Evolutionary conservation across 2,113 vertebrate species (phyloP).

Genomic region (Eulemur macaco): DNA sequence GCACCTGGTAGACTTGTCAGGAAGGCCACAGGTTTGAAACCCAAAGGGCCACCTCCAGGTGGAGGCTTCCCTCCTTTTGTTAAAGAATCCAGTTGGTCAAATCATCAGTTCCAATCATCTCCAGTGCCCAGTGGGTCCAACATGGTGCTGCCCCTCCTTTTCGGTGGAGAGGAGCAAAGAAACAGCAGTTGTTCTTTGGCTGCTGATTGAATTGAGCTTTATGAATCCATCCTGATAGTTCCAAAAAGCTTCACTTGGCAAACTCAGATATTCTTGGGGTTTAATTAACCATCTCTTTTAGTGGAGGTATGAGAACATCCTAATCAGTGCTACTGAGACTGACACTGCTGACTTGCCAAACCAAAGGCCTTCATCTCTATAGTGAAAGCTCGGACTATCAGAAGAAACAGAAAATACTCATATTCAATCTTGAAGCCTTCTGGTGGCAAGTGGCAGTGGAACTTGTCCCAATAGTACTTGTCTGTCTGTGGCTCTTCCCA

Average conservation of each 20-base stretch:
- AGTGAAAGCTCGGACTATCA: background rate
- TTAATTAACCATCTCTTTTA: background rate
- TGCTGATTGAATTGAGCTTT: background rate
- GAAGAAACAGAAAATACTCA: background rate
- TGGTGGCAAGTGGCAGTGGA: background rate
- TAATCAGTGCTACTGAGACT: background rate
- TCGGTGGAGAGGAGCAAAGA: background rate
- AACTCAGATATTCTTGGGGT: background rate
- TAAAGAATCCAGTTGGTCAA: background rate
- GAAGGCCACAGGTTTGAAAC: background rate
- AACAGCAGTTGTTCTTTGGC: background rate
- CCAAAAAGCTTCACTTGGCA: background rate
- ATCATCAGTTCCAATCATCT: background rate
- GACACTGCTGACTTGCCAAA: background rate
- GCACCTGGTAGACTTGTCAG: background rate
- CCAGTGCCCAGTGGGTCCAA: background rate
- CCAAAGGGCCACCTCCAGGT: background rate
- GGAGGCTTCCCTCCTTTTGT: background rate
- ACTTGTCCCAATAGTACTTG: background rate
- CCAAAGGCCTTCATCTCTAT: background rate
- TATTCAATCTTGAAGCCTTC: background rate
- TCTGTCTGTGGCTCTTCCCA: background rate
- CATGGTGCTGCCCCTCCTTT: background rate
- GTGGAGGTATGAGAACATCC: background rate
- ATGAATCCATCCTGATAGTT: background rate